These are phyloP conservation scores for Erebia epiphron DNA, from an alignment of 2,888 invertebrate species.

Conservation along the genomic window DNA sequence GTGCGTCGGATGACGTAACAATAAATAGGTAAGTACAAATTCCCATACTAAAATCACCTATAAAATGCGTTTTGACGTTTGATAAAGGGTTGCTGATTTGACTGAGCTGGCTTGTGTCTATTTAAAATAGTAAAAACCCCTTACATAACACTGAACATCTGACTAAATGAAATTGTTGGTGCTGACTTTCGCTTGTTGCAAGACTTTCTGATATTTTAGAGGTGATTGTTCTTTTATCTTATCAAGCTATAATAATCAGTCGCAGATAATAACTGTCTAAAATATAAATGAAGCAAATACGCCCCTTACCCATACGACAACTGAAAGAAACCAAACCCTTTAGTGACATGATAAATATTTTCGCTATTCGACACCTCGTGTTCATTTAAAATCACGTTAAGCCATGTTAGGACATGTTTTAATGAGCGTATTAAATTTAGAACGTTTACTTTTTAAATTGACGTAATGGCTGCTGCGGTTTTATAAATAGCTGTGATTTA, in stretches of 20 bases:
- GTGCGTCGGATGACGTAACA: no score
- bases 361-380: constrained; percentile 66
- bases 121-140: no score
- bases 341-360: constrained; percentile 69
- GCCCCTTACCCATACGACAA: constrained; percentile 48
- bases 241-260: constrained; percentile 7
- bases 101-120: no score
- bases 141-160: no score
- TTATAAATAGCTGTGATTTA: constrained; percentile 30
- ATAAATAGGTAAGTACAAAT: no score
- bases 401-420: constrained; percentile 49
- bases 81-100: no score
- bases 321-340: constrained; percentile 62
- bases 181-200: no score
- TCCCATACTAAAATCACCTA: no score
- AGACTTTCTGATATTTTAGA: background rate
- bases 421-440: constrained; percentile 63
- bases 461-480: constrained; percentile 39
- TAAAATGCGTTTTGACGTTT: no score
- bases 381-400: constrained; percentile 47
- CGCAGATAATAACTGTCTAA: constrained; percentile 22
- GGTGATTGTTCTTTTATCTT: background rate
- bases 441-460: constrained; percentile 57
- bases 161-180: background rate
- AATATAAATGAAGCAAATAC: constrained; percentile 39